Evolutionary conservation across 35 echinoderm and acorn worm species (phyloP), one percentile per base, ranked within the genome.

Genomic region (Chiridota heheva): DNA sequence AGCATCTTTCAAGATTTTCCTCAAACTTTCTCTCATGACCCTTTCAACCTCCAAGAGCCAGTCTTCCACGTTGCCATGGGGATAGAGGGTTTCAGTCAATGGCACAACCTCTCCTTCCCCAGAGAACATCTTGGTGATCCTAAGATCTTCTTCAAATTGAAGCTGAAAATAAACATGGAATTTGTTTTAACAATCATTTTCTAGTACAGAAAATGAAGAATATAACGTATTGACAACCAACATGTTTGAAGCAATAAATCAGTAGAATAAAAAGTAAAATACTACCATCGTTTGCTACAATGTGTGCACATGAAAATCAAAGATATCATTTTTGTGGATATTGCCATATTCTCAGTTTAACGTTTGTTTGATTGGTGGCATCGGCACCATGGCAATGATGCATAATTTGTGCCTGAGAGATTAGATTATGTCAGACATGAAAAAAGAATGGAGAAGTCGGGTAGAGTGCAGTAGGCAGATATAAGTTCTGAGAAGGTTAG

Each of bases 61-160:
- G 44, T 98, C 95, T 33, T 92, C 89, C 36, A 98, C 95, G 39
- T 98, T 98, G 41, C 95, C 95, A 27, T 91, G 78, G 2, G 95
- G 95, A 58, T 98, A 98, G 5, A 98, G 72, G 29, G 64, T 70
- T 57, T 98, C 76, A 1, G 63, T 51, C 44, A 98, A 82, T 24
- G 89, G 84, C 3, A 98, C 95, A 84, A 91, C 88, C 60, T 98
- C 95, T 70, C 95, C 89, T 55, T 92, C 95, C 32, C 89, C 90
- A 47, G 95, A 98, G 80, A 82, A 98, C 95, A 98, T 98, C 89
- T 98, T 62, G 2, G 89, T 98, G 51, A 98, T 98, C 74, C 89
- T 57, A 24, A 98, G 70, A 60, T 98, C 95, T 69, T 86, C 81
- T 65, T 98, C 95, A 98, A 98, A 98, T 70, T 83, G 76, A 25